These are phyloP conservation scores for Melanotaenia maccullochi DNA, from an alignment of 2,797 vertebrate genomes.

Conservation along the genomic window DNA sequence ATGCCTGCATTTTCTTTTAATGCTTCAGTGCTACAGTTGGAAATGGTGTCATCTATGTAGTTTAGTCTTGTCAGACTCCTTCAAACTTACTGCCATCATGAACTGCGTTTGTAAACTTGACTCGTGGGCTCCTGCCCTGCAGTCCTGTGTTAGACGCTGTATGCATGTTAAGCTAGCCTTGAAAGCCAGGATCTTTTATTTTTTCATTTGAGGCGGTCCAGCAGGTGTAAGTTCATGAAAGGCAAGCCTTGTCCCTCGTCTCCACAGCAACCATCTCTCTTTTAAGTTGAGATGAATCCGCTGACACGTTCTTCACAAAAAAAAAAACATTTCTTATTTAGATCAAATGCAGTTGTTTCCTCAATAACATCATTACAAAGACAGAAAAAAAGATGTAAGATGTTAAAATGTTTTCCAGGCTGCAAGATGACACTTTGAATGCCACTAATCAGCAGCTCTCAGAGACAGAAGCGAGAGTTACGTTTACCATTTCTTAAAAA, in stretches of 20 bases:
- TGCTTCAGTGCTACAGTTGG: constrained; percentile 35
- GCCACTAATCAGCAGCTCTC: constrained; percentile 63
- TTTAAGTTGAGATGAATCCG: constrained; percentile 69
- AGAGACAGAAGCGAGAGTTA: constrained; percentile 49
- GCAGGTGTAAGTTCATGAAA: constrained; percentile 85
- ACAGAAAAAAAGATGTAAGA: constrained; percentile 26
- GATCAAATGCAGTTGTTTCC: constrained; percentile 72
- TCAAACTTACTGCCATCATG: constrained; percentile 31
- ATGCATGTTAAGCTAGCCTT: constrained; percentile 71
- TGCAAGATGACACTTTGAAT: constrained; percentile 74
- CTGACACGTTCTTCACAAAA: constrained; percentile 72
- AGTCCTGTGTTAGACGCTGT: constrained; percentile 54
- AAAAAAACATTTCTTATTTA: constrained; percentile 78
- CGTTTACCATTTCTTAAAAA: constrained; percentile 39
- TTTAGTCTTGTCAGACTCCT: constrained; percentile 33
- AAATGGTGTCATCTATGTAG: constrained; percentile 35
- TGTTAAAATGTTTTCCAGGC: constrained; percentile 61
- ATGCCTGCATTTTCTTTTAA: constrained; percentile 61
- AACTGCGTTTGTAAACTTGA: constrained; percentile 26
- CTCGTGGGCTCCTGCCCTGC: constrained; percentile 16
- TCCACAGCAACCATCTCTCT: constrained; percentile 65
- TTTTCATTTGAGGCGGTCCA: constrained; percentile 50
- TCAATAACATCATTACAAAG: constrained; percentile 30
- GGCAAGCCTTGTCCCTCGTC: constrained; percentile 79
- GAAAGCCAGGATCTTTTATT: constrained; percentile 46